These are phyloP conservation scores for Amphiduros pacificus DNA, from an alignment of 2,888 invertebrate species.

Conservation along the genomic window DNA sequence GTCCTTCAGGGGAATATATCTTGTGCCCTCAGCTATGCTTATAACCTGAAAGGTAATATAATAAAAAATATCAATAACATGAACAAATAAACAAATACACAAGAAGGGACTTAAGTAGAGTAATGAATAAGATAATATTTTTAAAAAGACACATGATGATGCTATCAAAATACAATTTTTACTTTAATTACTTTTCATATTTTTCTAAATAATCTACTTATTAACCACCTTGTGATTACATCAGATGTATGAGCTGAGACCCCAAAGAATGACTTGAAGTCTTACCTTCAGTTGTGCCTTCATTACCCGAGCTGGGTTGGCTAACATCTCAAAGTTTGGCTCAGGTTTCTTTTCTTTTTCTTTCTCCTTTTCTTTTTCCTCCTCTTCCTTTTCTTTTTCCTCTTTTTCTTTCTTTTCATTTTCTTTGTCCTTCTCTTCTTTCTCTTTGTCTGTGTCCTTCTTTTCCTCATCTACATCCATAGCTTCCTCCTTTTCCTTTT, in stretches of 20 bases:
- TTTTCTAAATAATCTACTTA: too few species aligned
- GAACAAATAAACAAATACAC: not conserved
- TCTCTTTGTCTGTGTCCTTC: slow-evolving; percentile 26
- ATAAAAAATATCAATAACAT: too few species aligned
- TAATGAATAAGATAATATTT: too few species aligned
- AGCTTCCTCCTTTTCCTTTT: slow-evolving; percentile 61
- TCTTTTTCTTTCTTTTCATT: slow-evolving; percentile 33
- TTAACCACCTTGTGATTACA: too few species aligned
- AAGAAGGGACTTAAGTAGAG: too few species aligned
- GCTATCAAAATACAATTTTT: too few species aligned
- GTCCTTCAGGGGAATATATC: slow-evolving; percentile 87
- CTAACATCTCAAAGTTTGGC: slow-evolving; percentile 85
- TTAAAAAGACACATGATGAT: too few species aligned
- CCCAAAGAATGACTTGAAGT: slow-evolving; percentile 3
- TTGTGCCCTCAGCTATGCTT: slow-evolving; percentile 77
- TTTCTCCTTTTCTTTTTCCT: slow-evolving; percentile 60
- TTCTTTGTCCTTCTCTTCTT: slow-evolving; percentile 34
- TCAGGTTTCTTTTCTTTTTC: slow-evolving; percentile 68
- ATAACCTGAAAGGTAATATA: too few species aligned
- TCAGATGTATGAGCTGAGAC: not conserved
- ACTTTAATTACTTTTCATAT: too few species aligned
- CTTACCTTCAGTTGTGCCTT: slow-evolving; percentile 78
- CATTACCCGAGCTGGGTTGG: slow-evolving; percentile 93
- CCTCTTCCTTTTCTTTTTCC: slow-evolving; percentile 64
- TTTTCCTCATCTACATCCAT: slow-evolving; percentile 73